These are phyloP conservation scores for Antennarius maculatus DNA, from an alignment of 2,797 vertebrate species.

Conservation along the genomic window DNA sequence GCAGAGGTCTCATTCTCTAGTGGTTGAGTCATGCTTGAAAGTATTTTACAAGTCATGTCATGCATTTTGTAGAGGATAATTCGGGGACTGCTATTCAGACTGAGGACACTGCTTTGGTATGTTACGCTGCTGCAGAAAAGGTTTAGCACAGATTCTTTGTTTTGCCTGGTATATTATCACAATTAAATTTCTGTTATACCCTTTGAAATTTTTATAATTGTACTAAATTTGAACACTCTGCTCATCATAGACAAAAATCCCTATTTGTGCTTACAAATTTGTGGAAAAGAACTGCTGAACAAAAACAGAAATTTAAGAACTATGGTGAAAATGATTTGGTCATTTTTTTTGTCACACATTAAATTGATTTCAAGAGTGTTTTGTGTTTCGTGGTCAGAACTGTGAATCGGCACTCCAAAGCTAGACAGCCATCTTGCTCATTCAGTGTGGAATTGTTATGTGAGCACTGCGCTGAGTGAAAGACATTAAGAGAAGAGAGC, in stretches of 20 bases:
- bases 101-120: not conserved
- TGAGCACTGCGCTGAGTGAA: constrained; percentile 38
- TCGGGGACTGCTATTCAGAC: constrained; percentile 27
- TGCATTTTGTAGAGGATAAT: constrained; percentile 58
- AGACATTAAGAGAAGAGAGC: constrained; percentile 19
- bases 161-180: too few relatives aligned
- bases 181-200: not conserved
- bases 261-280: not conserved
- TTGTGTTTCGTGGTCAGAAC: constrained; percentile 3
- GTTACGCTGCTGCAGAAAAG: constrained; percentile 13
- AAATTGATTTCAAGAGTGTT: not conserved
- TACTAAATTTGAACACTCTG: constrained; percentile 8
- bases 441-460: constrained; percentile 47
- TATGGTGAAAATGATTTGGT: not conserved
- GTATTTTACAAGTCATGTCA: constrained; percentile 55
- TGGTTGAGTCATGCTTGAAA: constrained; percentile 23
- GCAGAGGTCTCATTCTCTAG: constrained; percentile 24
- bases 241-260: not conserved
- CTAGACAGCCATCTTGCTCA: constrained; percentile 32
- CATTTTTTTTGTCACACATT: not conserved
- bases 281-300: not conserved
- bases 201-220: constrained; percentile 7
- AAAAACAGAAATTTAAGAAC: not conserved
- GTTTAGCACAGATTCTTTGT: constrained; percentile 8
- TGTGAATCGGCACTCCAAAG: constrained; percentile 19